Evolutionary conservation across 2,888 invertebrate genomes (phyloP).

Genomic region (Polymixis lichenea): DNA sequence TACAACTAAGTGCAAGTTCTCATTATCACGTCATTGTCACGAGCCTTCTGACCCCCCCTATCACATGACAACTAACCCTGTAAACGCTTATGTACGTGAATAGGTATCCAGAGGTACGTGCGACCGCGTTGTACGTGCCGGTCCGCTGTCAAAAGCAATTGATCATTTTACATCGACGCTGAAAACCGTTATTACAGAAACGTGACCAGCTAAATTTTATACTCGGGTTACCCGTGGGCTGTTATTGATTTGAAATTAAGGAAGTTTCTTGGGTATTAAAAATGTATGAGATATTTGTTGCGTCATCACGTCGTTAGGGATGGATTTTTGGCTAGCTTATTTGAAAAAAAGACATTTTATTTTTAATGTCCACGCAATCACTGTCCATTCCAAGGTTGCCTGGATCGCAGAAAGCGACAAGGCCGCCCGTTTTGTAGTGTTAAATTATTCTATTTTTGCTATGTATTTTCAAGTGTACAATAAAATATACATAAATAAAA

Average conservation of each 20-base stretch:
- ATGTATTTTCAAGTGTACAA: too few relatives aligned
- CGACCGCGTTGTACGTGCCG: conserved; percentile 58
- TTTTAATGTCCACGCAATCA: too few relatives aligned
- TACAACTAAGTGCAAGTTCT: neutral
- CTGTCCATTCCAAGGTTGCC: too few relatives aligned
- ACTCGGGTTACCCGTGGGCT: conserved; percentile 48
- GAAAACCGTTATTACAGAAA: conserved; percentile 74
- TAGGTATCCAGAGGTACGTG: conserved; percentile 51
- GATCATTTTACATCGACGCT: conserved; percentile 74
- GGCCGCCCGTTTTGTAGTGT: too few relatives aligned
- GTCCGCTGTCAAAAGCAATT: conserved; percentile 68
- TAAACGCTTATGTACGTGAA: conserved; percentile 45
- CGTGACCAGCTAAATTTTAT: conserved; percentile 76
- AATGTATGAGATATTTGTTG: conserved; percentile 27
- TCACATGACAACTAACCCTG: conserved; percentile 27
- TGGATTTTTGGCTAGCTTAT: neutral
- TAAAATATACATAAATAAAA: too few relatives aligned
- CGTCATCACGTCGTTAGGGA: neutral
- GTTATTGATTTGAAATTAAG: conserved; percentile 53
- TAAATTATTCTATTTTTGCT: too few relatives aligned
- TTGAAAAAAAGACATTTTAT: too few relatives aligned
- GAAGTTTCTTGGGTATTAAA: conserved; percentile 23
- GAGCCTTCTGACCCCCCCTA: conserved; percentile 11
- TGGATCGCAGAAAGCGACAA: too few relatives aligned
- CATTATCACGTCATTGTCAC: neutral